Base-by-base conservation (phyloP, 1,140 invertebrate genomes). In the Listronotus bonariensis region DNA sequence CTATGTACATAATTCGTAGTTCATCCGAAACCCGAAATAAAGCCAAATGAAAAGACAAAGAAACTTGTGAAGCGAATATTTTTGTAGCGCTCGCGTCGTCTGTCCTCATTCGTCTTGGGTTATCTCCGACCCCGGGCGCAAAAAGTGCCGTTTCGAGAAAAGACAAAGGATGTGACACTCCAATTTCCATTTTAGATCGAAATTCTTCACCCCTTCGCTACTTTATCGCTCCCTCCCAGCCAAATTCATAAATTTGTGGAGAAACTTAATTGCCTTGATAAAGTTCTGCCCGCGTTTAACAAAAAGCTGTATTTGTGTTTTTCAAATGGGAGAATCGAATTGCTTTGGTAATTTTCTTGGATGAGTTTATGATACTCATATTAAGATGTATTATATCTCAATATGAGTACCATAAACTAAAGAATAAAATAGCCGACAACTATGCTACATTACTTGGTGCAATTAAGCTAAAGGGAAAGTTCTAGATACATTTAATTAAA, bases 101-200 rank as follows among this genome's bases (percentile, higher is more conserved):
- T 72, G 71, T 69, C 70, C 55, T 62, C 69, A 74, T 75, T 65
- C 67, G 71, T 75, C 75, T 73, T 69, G 56, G 55, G 69, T 75
- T 75, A 76, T 75, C 75, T 76, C 67, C 64, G 55, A 68, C 69
- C 69, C 54, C 70, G 43, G 64, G 73, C 68, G 70, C 63, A 74
- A 75, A 75, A 74, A 73, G 69, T 69, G 66, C 64, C 52, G 60
- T 64, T 68, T 66, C 69, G 71, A 71, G 72, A 71, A 73, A 73
- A 75, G 72, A 75, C 72, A 75, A 75, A 75, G 72, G 74, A 76
- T 74, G 74, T 76, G 75, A 76, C 75, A 76, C 71, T 74, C 75
- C 75, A 76, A 76, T 76, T 76, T 76, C 74, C 75, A 76, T 76
- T 76, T 75, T 70, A 75, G 72, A 75, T 75, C 73, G 73, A 70